Evolutionary conservation across 2,888 invertebrate genomes (phyloP), one percentile per base, ranked within the genome.

Genomic region (Agonopterix heracliana): DNA sequence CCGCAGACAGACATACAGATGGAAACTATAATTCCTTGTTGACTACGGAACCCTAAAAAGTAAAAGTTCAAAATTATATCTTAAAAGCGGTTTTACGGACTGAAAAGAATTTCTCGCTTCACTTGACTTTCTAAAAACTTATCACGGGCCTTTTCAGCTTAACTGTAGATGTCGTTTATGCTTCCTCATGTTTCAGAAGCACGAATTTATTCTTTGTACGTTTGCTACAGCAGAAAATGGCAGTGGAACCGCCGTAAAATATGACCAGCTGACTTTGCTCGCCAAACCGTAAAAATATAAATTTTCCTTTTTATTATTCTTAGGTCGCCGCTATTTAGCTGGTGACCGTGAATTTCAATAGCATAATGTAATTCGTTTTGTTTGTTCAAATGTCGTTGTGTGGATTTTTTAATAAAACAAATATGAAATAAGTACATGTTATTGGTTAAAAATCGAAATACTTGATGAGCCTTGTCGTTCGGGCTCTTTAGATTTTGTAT

Each of bases 121-220:
- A 52, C 50, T 50, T 47, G 47, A 53, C 53, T 53, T 50, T 34
- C 44, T 41, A 51, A 47, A 51, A 49, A 48, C 53, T 55, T 26
- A 46, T 53, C 51, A 49, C 51, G 38, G 41, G 46, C 48, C 45
- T 49, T 51, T 41, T 46, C 34, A 46, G 46, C 26, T 4, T 41
- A 34, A 34, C 41, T 41, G 46, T 46, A 41, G 46, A 41, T 44
- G 53, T 46, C 50, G 50, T 54, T 54, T 51, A 51, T 50, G 49
- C 49, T 50, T 46, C 47, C 49, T 41, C 45, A 36, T 53, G 49
- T 53, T 47, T 50, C 48, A 53, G 45, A 44, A 50, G 42, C 41
- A 35, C 26, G 44, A 55, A 52, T 54, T 51, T 56, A 58, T 58
- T 53, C 53, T 54, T 54, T 46, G 46, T 51, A 50, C 57, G 50